phyloP scores from a whole-genome alignment of 35 echinoderm and acorn worm species.

The Chiridota heheva region DNA sequence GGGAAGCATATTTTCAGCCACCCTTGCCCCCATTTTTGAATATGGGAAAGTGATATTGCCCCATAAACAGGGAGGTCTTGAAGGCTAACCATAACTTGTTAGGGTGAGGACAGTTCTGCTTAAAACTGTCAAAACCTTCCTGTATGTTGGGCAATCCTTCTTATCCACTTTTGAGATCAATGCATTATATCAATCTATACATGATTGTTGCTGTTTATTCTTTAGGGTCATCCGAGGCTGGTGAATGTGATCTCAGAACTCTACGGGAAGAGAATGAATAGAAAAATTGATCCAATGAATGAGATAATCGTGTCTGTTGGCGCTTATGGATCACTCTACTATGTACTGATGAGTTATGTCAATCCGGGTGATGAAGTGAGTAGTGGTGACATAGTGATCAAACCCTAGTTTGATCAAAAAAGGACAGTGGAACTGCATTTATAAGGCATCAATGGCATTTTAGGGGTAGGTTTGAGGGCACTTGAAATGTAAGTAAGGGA shows the following conservation, averaged over 20 bases:
- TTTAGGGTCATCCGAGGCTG: slow-evolving; percentile 59
- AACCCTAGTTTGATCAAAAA: no score
- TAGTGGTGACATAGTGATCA: no score
- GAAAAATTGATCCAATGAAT: slow-evolving; percentile 74
- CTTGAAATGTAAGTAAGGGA: no score
- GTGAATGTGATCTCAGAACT: slow-evolving; percentile 80
- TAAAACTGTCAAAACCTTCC: no score
- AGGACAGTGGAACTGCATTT: no score
- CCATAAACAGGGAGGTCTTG: not conserved
- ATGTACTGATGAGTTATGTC: slow-evolving; percentile 70
- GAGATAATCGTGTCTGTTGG: slow-evolving; percentile 71
- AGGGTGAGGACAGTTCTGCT: no score
- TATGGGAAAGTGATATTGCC: not conserved
- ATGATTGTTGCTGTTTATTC: not conserved
- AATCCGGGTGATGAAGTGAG: slow-evolving; percentile 95
- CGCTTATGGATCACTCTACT: slow-evolving; percentile 64
- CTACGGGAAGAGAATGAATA: slow-evolving; percentile 70
- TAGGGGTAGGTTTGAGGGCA: no score
- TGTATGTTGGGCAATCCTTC: no score
- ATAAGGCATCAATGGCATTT: no score
- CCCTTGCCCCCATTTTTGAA: not conserved
- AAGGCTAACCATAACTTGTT: not conserved
- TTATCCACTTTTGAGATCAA: not conserved
- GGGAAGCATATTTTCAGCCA: no score
- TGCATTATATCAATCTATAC: not conserved